These are phyloP conservation scores for Rhamnusium bicolor DNA, from an alignment of 2,888 invertebrate genomes.

Conservation along the genomic window DNA sequence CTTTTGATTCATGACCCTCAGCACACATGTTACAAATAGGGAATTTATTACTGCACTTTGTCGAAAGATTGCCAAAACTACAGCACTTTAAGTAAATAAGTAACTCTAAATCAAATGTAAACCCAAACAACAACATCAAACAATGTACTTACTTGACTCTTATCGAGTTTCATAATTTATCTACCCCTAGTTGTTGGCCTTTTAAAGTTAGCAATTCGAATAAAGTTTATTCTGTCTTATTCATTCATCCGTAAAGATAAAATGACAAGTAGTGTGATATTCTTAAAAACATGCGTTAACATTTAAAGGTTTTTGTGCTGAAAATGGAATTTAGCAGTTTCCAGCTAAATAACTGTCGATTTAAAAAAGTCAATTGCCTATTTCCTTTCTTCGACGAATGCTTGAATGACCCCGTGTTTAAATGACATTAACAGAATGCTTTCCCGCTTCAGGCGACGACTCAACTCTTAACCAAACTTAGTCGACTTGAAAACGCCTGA, in stretches of 20 bases:
- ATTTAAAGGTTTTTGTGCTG: constrained; percentile 54
- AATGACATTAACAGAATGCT: constrained; percentile 66
- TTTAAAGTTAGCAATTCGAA: neutral
- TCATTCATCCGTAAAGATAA: constrained; percentile 16
- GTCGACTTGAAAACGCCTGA: constrained; percentile 42
- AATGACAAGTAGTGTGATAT: neutral
- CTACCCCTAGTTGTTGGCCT: neutral
- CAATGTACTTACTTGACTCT: neutral
- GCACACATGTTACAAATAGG: too few species aligned
- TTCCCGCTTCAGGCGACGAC: constrained; percentile 49
- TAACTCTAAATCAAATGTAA: too few species aligned
- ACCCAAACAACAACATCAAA: too few species aligned
- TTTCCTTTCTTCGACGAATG: constrained; percentile 63
- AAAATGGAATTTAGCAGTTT: constrained; percentile 57
- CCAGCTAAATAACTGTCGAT: constrained; percentile 59
- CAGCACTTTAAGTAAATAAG: too few species aligned
- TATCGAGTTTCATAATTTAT: neutral
- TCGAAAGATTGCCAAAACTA: too few species aligned
- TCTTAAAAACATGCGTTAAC: constrained; percentile 45
- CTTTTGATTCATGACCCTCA: too few species aligned
- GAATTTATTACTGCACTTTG: too few species aligned
- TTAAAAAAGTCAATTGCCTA: constrained; percentile 67
- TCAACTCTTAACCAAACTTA: constrained; percentile 39
- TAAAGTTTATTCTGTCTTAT: neutral
- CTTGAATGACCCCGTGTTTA: constrained; percentile 63